Evolutionary conservation across 2,797 vertebrate genomes (phyloP).

Genomic region (Crax fasciolata): DNA sequence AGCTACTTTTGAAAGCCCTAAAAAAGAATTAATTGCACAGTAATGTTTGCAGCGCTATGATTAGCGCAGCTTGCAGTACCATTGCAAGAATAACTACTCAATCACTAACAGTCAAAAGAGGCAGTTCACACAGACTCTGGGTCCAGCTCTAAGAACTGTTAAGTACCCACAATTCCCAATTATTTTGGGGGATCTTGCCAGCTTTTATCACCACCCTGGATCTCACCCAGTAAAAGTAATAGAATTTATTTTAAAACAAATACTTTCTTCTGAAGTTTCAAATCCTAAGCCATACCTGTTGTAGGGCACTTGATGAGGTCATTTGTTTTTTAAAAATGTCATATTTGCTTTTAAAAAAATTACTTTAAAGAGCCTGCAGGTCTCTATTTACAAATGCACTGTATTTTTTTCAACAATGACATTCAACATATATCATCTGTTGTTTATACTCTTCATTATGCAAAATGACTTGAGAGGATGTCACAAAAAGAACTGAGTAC

Average conservation of each 20-base stretch:
- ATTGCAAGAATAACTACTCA: constrained; percentile 29
- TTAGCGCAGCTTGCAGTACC: background rate
- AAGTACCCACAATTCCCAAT: background rate
- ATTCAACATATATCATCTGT: background rate
- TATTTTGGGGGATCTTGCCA: background rate
- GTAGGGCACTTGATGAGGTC: background rate
- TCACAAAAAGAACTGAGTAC: background rate
- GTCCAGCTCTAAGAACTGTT: background rate
- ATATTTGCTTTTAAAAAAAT: background rate
- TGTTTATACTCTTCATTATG: background rate
- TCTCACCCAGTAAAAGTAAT: background rate
- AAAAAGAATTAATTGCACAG: constrained; percentile 52
- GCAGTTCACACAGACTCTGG: background rate
- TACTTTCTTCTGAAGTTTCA: background rate
- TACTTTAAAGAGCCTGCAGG: background rate
- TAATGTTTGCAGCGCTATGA: background rate
- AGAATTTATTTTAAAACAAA: background rate
- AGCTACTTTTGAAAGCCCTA: constrained; percentile 14
- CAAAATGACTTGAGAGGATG: background rate
- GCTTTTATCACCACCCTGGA: background rate
- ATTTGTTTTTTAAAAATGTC: background rate
- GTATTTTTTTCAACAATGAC: background rate
- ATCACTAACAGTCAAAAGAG: background rate
- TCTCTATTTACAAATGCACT: background rate
- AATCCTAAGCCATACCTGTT: background rate